Percentiles rank a stretch among this genome's conserved stretches.
phyloP scores from a whole-genome alignment of 1,140 invertebrate genomes.

The Brachionus plicatilis region DNA sequence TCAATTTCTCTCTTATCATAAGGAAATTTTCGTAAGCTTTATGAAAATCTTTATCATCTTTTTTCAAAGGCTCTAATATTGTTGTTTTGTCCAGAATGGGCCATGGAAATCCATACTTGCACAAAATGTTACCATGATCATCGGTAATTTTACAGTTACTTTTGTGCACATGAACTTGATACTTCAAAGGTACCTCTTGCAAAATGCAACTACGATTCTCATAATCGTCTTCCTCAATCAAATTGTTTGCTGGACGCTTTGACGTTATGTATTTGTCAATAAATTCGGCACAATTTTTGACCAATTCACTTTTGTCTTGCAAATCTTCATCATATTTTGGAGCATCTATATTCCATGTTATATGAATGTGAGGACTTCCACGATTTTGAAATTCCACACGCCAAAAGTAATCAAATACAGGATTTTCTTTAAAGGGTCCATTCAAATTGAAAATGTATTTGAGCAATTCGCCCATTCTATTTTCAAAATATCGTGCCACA shows the following conservation, averaged over 20 bases:
- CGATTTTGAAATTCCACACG: conserved; percentile 5
- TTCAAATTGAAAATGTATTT: not conserved
- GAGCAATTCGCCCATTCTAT: not conserved
- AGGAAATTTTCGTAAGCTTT: too few relatives aligned
- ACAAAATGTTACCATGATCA: too few relatives aligned
- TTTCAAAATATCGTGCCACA: not conserved
- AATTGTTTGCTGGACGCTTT: too few relatives aligned
- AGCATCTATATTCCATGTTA: not conserved
- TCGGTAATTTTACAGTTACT: too few relatives aligned
- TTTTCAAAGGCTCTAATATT: too few relatives aligned
- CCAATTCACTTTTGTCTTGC: not conserved
- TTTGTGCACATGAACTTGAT: not conserved
- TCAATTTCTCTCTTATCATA: too few relatives aligned
- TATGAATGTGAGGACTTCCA: not conserved
- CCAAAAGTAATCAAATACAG: not conserved
- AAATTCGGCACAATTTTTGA: not conserved
- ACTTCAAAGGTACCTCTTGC: not conserved
- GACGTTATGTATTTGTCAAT: too few relatives aligned
- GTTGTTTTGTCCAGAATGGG: too few relatives aligned
- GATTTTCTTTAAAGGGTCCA: not conserved
- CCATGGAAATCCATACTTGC: too few relatives aligned
- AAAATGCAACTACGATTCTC: not conserved
- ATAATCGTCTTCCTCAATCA: too few relatives aligned
- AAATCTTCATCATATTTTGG: not conserved
- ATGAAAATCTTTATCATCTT: too few relatives aligned